Conservation (phyloP, 1,140 invertebrate genomes). For the Halesus radiatus region DNA sequence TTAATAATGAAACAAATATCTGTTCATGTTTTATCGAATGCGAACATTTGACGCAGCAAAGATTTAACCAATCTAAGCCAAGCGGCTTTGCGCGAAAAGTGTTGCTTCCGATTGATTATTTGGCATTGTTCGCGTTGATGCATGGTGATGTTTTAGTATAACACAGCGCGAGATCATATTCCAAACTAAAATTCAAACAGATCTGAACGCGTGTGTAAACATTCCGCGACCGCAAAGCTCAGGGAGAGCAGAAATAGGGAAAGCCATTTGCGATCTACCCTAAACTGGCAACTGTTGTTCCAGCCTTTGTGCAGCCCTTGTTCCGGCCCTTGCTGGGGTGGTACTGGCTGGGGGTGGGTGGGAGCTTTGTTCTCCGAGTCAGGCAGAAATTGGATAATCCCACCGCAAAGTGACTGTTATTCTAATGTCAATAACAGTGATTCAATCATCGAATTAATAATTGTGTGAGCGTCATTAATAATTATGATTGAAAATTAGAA, state of each 20-base stretch:
- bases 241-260: background rate
- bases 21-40: too few relatives aligned
- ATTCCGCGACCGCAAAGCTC: background rate
- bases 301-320: too few relatives aligned
- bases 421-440: constrained; percentile 14
- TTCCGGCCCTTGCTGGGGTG: background rate
- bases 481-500: background rate
- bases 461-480: constrained; percentile 1
- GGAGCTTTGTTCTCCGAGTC: background rate
- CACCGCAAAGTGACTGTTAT: constrained; percentile 17
- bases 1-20: too few relatives aligned
- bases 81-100: too few relatives aligned
- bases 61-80: too few relatives aligned
- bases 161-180: background rate
- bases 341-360: background rate
- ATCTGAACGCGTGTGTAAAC: constrained; percentile 6
- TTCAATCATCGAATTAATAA: constrained; percentile 15
- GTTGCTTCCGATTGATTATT: too few relatives aligned
- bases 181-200: constrained; percentile 4
- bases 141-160: too few relatives aligned
- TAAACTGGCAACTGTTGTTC: too few relatives aligned
- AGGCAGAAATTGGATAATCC: constrained; percentile 13
- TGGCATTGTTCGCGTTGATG: too few relatives aligned
- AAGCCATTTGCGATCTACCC: background rate
- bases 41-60: too few relatives aligned